Evolutionary conservation across 2,113 vertebrate genomes (phyloP).

Genomic region (Indicator maculatus): DNA sequence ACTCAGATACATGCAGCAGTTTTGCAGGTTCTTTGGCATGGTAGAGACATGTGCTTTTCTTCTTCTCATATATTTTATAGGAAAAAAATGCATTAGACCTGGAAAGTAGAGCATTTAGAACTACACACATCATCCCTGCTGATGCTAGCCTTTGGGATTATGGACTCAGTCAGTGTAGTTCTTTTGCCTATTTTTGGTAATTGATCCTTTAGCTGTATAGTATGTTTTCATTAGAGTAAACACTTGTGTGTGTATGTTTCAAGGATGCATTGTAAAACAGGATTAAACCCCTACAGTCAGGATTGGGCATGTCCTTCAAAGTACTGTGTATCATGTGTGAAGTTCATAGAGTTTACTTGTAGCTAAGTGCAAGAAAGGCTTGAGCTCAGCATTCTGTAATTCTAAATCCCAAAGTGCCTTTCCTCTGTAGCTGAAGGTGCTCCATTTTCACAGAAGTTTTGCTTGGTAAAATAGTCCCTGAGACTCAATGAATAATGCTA

Average conservation of each 20-base stretch:
- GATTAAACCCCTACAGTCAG: background rate
- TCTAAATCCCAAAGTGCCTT: background rate
- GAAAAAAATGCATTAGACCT: background rate
- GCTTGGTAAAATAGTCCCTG: background rate
- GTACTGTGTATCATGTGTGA: background rate
- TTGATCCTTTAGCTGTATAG: background rate
- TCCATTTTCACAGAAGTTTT: constrained; percentile 3
- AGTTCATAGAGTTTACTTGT: background rate
- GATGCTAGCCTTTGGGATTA: constrained; percentile 18
- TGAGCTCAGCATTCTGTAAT: background rate
- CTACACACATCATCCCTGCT: background rate
- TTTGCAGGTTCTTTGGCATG: background rate
- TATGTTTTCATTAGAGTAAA: background rate
- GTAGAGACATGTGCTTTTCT: background rate
- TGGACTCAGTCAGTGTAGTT: background rate
- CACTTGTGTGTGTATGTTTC: background rate
- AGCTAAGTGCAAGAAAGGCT: background rate
- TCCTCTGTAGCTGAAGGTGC: background rate
- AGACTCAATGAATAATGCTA: background rate
- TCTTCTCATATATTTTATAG: background rate
- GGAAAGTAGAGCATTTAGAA: constrained; percentile 12
- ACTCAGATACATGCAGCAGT: background rate
- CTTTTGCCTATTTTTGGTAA: background rate
- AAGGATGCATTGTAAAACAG: background rate
- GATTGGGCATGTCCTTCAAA: background rate